These are phyloP conservation scores for Acanthococcus lagerstroemiae DNA, from an alignment of 2,888 invertebrate genomes.

Conservation along the genomic window DNA sequence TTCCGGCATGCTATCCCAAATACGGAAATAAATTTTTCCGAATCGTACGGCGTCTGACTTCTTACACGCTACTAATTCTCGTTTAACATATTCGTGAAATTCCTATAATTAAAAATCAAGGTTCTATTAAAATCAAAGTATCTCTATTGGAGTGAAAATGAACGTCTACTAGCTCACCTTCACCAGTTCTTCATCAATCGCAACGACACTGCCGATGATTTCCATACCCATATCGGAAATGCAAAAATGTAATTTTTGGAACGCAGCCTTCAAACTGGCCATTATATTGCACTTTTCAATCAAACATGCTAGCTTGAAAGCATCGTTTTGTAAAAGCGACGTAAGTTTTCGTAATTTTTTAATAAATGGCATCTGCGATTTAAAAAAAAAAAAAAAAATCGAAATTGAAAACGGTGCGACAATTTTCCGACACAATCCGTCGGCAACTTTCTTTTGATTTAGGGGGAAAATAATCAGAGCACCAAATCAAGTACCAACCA, in stretches of 20 bases:
- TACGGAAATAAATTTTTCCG: constrained; percentile 11
- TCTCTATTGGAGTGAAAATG: neutral
- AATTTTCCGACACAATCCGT: neutral
- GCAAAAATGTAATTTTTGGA: neutral
- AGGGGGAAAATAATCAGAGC: neutral
- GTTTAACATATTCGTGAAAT: neutral
- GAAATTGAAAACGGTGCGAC: neutral
- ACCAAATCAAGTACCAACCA: neutral
- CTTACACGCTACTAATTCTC: neutral
- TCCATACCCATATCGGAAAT: constrained; percentile 13
- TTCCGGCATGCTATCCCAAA: constrained; percentile 4
- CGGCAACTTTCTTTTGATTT: neutral
- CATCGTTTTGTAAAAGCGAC: constrained; percentile 1
- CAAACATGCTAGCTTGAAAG: neutral
- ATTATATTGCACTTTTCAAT: neutral
- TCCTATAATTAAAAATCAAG: neutral
- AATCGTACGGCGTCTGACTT: constrained; percentile 4
- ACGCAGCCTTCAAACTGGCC: neutral
- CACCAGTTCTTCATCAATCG: constrained; percentile 3
- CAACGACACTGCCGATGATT: neutral
- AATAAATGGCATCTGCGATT: neutral
- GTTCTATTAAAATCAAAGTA: neutral
- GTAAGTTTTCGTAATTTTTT: constrained; percentile 5
- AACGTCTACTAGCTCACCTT: neutral
- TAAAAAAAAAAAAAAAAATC: neutral